Conservation (phyloP, 2,888 invertebrate genomes). For the Perdita meconis region DNA sequence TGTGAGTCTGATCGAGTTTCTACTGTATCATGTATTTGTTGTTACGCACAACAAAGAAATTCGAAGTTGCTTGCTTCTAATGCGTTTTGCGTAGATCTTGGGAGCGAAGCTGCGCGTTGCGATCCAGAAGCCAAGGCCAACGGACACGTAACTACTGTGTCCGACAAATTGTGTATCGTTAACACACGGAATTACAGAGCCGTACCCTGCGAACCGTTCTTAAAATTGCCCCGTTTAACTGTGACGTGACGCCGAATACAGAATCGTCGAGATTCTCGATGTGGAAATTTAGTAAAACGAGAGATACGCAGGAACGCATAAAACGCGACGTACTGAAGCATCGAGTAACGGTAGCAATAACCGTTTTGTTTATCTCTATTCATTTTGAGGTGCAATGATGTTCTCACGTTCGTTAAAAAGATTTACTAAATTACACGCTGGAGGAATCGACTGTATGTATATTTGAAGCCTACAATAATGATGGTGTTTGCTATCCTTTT, state of each 20-base stretch:
- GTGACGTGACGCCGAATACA: neutral
- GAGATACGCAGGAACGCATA: neutral
- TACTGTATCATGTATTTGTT: neutral
- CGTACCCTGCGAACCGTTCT: neutral
- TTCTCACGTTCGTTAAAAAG: too few relatives aligned
- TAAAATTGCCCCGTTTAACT: slow-evolving; percentile 4
- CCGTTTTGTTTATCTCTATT: neutral
- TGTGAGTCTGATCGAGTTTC: too few relatives aligned
- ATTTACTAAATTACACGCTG: too few relatives aligned
- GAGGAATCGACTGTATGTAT: too few relatives aligned
- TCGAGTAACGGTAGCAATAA: neutral
- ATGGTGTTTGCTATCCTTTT: too few relatives aligned
- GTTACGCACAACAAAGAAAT: slow-evolving; percentile 9
- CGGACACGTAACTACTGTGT: slow-evolving; percentile 20
- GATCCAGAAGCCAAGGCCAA: slow-evolving; percentile 34
- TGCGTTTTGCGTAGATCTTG: slow-evolving; percentile 9
- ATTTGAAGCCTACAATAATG: too few relatives aligned
- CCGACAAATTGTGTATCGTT: slow-evolving; percentile 12
- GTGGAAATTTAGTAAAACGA: neutral
- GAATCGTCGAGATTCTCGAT: neutral
- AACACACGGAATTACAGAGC: slow-evolving; percentile 6
- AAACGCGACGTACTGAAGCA: neutral
- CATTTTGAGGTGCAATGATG: neutral
- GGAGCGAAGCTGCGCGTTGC: slow-evolving; percentile 5
- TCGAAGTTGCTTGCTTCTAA: slow-evolving; percentile 1